Evolutionary conservation across 2,888 invertebrate genomes (phyloP).

Genomic region (Pachydiplax longipennis): DNA sequence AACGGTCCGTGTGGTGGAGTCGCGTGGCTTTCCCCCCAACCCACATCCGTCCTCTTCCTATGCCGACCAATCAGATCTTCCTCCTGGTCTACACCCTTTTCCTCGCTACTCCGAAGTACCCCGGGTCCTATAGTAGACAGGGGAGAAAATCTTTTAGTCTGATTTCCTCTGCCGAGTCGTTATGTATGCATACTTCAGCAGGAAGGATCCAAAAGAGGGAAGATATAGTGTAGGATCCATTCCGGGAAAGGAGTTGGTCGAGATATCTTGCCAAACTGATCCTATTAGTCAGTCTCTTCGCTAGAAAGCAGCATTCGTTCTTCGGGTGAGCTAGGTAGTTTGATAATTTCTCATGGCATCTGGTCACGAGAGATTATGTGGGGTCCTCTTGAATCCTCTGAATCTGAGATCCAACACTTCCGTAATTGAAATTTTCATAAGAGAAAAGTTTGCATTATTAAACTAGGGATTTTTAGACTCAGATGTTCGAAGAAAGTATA

Average conservation of each 20-base stretch:
- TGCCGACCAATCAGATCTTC: background rate
- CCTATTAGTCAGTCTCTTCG: background rate
- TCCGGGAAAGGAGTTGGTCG: background rate
- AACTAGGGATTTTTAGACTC: too few species aligned
- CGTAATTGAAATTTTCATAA: too few species aligned
- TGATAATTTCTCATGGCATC: background rate
- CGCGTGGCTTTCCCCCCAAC: slow-evolving; percentile 29
- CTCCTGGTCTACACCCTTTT: slow-evolving; percentile 9
- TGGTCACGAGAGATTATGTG: background rate
- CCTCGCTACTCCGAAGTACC: background rate
- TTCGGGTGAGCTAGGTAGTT: background rate
- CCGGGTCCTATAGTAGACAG: slow-evolving; percentile 5
- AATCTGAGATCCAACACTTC: too few species aligned
- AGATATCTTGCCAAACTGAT: background rate
- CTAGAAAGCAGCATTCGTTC: background rate
- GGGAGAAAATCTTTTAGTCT: background rate
- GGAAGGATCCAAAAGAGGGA: background rate
- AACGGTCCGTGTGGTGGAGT: slow-evolving; percentile 28
- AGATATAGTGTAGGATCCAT: background rate
- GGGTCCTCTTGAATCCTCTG: too few species aligned
- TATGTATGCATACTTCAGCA: background rate
- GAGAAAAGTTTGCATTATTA: too few species aligned
- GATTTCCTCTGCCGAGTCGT: background rate
- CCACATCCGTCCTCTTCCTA: background rate
- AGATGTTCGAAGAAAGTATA: too few species aligned